Evolutionary conservation across 2,888 invertebrate genomes (phyloP), one percentile per base, ranked within the genome.

Genomic region (Ophion costatus): DNA sequence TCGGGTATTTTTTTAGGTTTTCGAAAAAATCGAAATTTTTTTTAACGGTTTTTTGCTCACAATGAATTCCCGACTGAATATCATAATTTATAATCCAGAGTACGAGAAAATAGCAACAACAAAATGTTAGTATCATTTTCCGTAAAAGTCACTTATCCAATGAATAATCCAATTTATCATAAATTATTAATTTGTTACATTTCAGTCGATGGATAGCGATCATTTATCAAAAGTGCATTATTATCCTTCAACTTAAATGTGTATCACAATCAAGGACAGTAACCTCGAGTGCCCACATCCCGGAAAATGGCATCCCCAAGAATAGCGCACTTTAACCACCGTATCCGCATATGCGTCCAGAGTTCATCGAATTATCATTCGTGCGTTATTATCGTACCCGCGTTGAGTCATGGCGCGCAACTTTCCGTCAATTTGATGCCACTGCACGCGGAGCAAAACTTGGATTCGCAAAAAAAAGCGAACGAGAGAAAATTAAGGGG

Each of bases 351-450:
- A 33, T 7, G 14, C 64, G 7, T 17, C 33, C 33, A 64, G 33
- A 64, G n/a, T 33, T 64, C 29, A 64, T 64, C 33, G 24, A 14
- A 64, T 64, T 64, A 64, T 64, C 64, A 64, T 64, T 63, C 33
- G 51, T 20, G 17, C 33, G 33, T 33, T 64, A 33, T 64, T 10
- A 59, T 59, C 59, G 22, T 20, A 64, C 14, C 11, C 17, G 57
- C 42, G 42, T 73, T 61, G 42, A 10, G n/a, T 22, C 38, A 73
- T 73, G 42, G 7, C 17, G 73, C 14, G 51, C 51, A 51, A 51
- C 51, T 51, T 51, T 51, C 51, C 51, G 14, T 14, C 51, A 51
- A 51, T 51, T 51, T 11, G 51, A 14, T 51, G 51, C 51, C 51
- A 51, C 51, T 51, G 14, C 51, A 17, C 51, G 51, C 51, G 51